phyloP scores from a whole-genome alignment of 2,113 vertebrate genomes.

The Larimichthys crocea region DNA sequence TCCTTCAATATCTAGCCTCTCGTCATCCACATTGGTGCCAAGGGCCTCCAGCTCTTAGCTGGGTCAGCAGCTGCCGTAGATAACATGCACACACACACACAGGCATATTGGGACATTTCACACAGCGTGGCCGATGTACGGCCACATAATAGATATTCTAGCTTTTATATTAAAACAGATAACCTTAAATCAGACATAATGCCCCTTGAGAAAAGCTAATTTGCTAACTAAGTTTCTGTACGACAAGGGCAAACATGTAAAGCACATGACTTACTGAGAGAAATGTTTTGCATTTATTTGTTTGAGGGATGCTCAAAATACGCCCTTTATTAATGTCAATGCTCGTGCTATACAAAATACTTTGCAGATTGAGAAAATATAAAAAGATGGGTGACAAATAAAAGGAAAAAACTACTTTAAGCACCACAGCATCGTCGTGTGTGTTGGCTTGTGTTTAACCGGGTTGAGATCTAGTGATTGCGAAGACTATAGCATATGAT shows the following conservation, averaged over 20 bases:
- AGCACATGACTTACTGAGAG: neutral
- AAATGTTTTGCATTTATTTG: constrained; percentile 1
- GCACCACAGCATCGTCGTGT: no score
- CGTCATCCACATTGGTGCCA: constrained; percentile 95
- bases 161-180: constrained; percentile 45
- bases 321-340: neutral
- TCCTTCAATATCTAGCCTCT: constrained; percentile 97
- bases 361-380: constrained; percentile 15
- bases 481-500: neutral
- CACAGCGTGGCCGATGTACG: constrained; percentile 84
- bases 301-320: constrained; percentile 12
- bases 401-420: constrained; percentile 27
- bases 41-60: constrained; percentile 95
- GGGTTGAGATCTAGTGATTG: neutral
- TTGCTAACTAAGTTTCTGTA: constrained; percentile 7
- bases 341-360: constrained; percentile 8
- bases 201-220: constrained; percentile 10
- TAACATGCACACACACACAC: constrained; percentile 97
- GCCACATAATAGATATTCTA: constrained; percentile 74
- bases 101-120: constrained; percentile 95
- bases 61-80: constrained; percentile 96
- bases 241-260: constrained; percentile 23
- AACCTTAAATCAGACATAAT: constrained; percentile 31
- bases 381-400: constrained; percentile 47
- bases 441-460: neutral